Base-by-base conservation (phyloP, 2,888 invertebrate species). In the Drosophila lutescens region DNA sequence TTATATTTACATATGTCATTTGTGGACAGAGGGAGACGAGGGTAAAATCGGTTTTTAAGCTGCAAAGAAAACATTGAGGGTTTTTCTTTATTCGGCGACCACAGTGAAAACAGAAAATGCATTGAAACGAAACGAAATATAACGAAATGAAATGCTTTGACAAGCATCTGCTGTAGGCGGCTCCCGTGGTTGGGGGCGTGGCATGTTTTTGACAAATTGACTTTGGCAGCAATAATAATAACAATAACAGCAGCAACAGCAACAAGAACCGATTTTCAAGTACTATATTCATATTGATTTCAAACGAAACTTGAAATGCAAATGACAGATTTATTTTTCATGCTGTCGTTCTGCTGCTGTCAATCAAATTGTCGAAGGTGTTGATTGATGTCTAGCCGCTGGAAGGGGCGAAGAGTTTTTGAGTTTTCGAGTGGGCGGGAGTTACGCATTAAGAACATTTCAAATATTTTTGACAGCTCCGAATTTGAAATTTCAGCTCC, bases 301-400 rank as follows among this genome's bases (percentile, higher is more conserved):
- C 77, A 78, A 86, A 85, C 75, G 71, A 66, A 75, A 85, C 75
- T 79, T 69, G 60, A 81, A 75, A 84, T 88, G 88, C 88, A 88
- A 86, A 88, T 88, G 88, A 85, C 85, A 85, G 85, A 86, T 85
- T 85, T 85, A 84, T 85, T 63, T 88, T 80, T 75, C 74, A 77
- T 70, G 79, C 84, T 69, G 76, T 78, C 87, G 86, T 66, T 80
- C 73, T 67, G 74, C 44, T 23, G 70, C 88, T 78, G 85, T 88
- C 85, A 85, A 88, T 88, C 88, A 85, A 77, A 57, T 65, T 80
- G 77, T 75, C 66, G 61, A 76, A 88, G 84, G 85, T 88, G 85
- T 78, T 85, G 88, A 85, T 86, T 88, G 85, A 85, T 88, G 85
- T 77, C 78, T 86, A 78, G 72, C 72, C 68, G 46, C 59, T 63